phyloP scores from a whole-genome alignment of 2,888 invertebrate genomes.

The Amphipyra tragopoginis region DNA sequence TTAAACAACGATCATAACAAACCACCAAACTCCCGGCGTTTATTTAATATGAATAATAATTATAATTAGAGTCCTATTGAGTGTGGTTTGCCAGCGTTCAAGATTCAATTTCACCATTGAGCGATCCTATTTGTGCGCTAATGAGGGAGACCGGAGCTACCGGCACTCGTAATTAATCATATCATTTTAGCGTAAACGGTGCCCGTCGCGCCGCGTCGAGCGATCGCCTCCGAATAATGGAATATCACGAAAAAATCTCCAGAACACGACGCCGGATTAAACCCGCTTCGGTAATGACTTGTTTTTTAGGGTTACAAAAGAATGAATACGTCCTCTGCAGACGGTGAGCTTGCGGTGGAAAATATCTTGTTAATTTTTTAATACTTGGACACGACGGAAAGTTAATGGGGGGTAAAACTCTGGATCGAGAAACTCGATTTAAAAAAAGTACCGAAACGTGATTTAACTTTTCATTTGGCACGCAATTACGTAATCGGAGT shows the following conservation, averaged over 20 bases:
- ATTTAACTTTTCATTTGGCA: slow-evolving; percentile 64
- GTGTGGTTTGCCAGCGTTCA: slow-evolving; percentile 73
- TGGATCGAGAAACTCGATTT: slow-evolving; percentile 64
- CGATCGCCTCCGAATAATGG: slow-evolving; percentile 86
- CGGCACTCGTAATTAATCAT: slow-evolving; percentile 85
- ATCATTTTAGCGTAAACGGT: slow-evolving; percentile 87
- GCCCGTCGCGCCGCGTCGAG: slow-evolving; percentile 75
- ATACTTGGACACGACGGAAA: slow-evolving; percentile 70
- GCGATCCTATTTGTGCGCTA: slow-evolving; percentile 86
- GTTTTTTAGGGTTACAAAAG: slow-evolving; percentile 89
- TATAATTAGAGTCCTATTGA: slow-evolving; percentile 85
- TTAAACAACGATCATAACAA: slow-evolving; percentile 41
- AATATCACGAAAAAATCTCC: slow-evolving; percentile 83
- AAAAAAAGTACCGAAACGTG: slow-evolving; percentile 63
- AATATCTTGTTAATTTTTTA: slow-evolving; percentile 85
- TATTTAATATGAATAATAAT: slow-evolving; percentile 79
- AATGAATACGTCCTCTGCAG: slow-evolving; percentile 87
- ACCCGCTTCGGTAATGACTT: slow-evolving; percentile 88
- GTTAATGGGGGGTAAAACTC: slow-evolving; percentile 79
- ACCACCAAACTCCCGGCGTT: slow-evolving; percentile 55
- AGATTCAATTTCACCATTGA: slow-evolving; percentile 89
- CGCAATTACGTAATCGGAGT: slow-evolving; percentile 52
- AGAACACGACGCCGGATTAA: slow-evolving; percentile 84
- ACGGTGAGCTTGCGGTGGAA: slow-evolving; percentile 73
- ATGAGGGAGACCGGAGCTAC: slow-evolving; percentile 84